These are phyloP conservation scores for Rhingia rostrata DNA, from an alignment of 2,888 invertebrate genomes.

Conservation along the genomic window DNA sequence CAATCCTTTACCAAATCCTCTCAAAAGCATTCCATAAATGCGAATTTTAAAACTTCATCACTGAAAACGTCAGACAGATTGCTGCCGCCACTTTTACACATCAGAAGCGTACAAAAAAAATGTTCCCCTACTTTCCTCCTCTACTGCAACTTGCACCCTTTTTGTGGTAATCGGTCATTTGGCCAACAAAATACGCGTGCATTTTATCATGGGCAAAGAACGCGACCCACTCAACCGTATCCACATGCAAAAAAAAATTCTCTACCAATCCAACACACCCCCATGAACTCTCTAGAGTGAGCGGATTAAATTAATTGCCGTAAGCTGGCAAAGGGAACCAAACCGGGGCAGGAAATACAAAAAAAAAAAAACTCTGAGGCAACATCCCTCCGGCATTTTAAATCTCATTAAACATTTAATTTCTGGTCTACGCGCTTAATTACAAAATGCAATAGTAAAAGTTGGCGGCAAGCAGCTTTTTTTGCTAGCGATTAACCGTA, in stretches of 20 bases:
- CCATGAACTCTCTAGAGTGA: conserved; percentile 35
- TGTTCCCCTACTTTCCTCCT: no score
- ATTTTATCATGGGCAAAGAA: background rate
- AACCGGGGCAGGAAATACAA: conserved; percentile 4
- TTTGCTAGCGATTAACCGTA: conserved; percentile 67
- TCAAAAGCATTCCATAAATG: background rate
- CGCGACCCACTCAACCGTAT: conserved; percentile 24
- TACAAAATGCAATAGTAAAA: conserved; percentile 74
- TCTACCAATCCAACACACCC: background rate
- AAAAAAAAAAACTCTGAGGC: conserved; percentile 40
- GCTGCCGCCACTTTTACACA: background rate
- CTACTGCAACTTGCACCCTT: background rate
- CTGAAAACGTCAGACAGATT: conserved; percentile 1
- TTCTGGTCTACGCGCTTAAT: conserved; percentile 74
- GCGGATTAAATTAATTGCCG: conserved; percentile 72
- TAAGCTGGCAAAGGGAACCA: conserved; percentile 37
- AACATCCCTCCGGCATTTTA: conserved; percentile 69
- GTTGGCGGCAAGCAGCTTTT: conserved; percentile 66
- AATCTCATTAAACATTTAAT: conserved; percentile 75
- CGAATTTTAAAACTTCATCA: background rate
- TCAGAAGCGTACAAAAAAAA: background rate
- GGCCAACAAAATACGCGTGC: conserved; percentile 6
- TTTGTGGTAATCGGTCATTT: conserved; percentile 45
- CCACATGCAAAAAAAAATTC: background rate
- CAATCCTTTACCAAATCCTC: background rate